phyloP scores from a whole-genome alignment of 2,113 vertebrate species.

The Cyanistes caeruleus region DNA sequence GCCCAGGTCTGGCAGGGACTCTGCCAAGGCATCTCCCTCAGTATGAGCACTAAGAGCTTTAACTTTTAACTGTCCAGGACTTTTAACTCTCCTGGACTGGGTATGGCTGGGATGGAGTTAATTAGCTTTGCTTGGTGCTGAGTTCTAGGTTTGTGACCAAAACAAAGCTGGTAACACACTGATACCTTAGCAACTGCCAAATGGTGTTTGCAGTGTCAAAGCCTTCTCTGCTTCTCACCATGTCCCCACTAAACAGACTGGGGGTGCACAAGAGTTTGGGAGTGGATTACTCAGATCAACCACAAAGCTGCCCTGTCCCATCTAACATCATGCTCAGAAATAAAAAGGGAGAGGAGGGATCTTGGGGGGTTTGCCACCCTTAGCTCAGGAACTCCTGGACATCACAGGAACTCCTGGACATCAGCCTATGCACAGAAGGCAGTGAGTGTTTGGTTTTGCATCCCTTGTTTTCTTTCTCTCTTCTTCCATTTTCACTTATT shows the following conservation, averaged over 20 bases:
- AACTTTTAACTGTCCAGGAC: not conserved
- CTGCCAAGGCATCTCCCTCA: not conserved
- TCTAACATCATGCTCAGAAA: not conserved
- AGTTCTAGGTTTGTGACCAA: not conserved
- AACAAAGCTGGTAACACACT: not conserved
- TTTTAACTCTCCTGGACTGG: not conserved
- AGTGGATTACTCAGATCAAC: not conserved
- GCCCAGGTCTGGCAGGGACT: not conserved
- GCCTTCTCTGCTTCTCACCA: not conserved
- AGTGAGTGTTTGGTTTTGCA: not conserved
- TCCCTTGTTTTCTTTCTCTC: not conserved
- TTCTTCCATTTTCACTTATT: not conserved
- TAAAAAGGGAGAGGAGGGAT: not conserved
- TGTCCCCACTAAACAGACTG: not conserved
- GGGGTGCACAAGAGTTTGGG: not conserved
- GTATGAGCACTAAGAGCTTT: too few relatives aligned
- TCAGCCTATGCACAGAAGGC: fast-evolving
- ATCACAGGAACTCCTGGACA: not conserved
- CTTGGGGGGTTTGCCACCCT: not conserved
- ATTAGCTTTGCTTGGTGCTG: not conserved
- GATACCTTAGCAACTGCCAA: not conserved
- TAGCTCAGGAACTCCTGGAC: not conserved
- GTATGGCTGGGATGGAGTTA: not conserved
- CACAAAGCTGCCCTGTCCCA: not conserved
- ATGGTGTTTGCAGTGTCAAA: not conserved